phyloP scores from a whole-genome alignment of 2,797 vertebrate genomes.

The Gadopsis bispinosus region DNA sequence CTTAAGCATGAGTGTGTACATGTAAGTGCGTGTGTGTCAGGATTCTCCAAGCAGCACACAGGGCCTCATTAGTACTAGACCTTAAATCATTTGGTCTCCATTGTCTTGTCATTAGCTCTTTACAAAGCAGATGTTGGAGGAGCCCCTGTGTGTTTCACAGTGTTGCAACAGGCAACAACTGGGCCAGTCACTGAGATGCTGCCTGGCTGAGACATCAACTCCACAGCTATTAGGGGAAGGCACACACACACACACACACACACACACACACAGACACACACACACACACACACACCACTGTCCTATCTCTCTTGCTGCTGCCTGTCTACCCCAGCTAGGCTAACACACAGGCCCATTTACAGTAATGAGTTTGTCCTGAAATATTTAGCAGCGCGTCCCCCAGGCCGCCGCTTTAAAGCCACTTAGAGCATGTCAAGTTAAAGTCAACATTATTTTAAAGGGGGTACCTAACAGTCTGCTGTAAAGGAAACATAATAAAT shows the following conservation, averaged over 20 bases:
- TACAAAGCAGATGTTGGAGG: conserved; percentile 85
- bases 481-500: conserved; percentile 77
- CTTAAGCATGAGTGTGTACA: conserved; percentile 60
- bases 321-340: conserved; percentile 72
- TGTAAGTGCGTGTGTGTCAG: conserved; percentile 62
- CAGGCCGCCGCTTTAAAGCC: conserved; percentile 81
- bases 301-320: conserved; percentile 69
- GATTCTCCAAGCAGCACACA: conserved; percentile 79
- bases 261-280: conserved; percentile 20
- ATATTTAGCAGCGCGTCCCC: conserved; percentile 84
- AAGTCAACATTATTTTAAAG: conserved; percentile 82
- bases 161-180: conserved; percentile 79
- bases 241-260: conserved; percentile 17
- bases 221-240: conserved; percentile 59
- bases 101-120: conserved; percentile 86
- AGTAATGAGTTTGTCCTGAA: conserved; percentile 85
- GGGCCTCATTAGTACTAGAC: conserved; percentile 85
- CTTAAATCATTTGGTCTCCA: conserved; percentile 81
- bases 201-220: conserved; percentile 66
- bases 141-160: conserved; percentile 80
- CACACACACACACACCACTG: conserved; percentile 57
- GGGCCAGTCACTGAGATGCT: conserved; percentile 65
- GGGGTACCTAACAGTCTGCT: conserved; percentile 69
- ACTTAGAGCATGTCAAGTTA: conserved; percentile 82
- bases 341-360: conserved; percentile 80